Evolutionary conservation across 2,888 invertebrate genomes (phyloP), one percentile per base, ranked within the genome.

Genomic region (Noctua janthe): DNA sequence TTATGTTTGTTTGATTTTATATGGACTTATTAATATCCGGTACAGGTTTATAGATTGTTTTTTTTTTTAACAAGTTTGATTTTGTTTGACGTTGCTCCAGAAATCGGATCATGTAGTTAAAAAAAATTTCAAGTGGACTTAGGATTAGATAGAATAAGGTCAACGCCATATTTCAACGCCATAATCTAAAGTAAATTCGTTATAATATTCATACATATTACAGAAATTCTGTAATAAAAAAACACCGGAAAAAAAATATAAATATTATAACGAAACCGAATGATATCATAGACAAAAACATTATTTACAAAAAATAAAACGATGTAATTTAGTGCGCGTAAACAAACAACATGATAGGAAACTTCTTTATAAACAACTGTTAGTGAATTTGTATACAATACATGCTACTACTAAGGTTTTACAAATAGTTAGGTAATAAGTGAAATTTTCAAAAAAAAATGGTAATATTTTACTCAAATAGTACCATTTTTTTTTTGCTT

Each of bases 311-410:
- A 29, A 2, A 56, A 56, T 62, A n/a, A 47, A n/a, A 15, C n/a
- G 1, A 17, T 35, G 11, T 59, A 7, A 74, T 83, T 51, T 29
- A 59, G 35, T 51, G n/a, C 35, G 71, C 23, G 70, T 78, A 82
- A 78, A 56, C 20, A n/a, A 69, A 73, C 39, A 39, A 39, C 39
- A 29, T 43, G 49, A 71, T 59, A 70, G 54, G 20, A 56, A 20
- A 70, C 47, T 35, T 17, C 15, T 74, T 20, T 51, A 20, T 64
- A 43, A 20, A 62, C 20, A 43, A 64, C 20, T 43, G 64, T 43
- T 20, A 6, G 15, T 64, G 29, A 43, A 39, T 67, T 67, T 78
- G 47, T 67, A 47, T 8, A 20, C 11, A 54, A 29, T 3, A 17
- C 15, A 75, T 71, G 39, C 15, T 43, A 1, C 17, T 8, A 5